phyloP scores from a whole-genome alignment of 1,140 invertebrate genomes.

The Megalopta genalis region DNA sequence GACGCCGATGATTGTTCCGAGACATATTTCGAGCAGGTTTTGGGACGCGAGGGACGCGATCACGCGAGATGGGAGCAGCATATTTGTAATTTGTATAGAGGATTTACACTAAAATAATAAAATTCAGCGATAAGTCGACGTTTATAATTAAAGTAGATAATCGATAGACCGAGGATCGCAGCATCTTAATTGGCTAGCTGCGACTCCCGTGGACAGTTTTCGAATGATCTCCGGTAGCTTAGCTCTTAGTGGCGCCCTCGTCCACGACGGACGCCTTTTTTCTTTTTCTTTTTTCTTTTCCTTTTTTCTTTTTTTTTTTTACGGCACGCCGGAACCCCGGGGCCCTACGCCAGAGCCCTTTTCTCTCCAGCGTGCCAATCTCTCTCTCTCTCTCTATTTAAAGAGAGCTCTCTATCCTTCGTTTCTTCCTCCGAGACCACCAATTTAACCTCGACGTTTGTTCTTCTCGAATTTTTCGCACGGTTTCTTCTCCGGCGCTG shows the following conservation, averaged over 20 bases:
- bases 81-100: slow-evolving; percentile 73
- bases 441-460: slow-evolving; percentile 18
- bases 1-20: slow-evolving; percentile 33
- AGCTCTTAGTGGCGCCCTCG: slow-evolving; percentile 77
- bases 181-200: slow-evolving; percentile 79
- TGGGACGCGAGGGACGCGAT: slow-evolving; percentile 47
- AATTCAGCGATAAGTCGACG: slow-evolving; percentile 77
- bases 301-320: too few species aligned
- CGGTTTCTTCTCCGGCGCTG: too few species aligned
- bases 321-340: slow-evolving; percentile 65
- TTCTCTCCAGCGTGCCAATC: slow-evolving; percentile 40
- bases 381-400: slow-evolving; percentile 40
- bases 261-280: slow-evolving; percentile 68
- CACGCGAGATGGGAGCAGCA: slow-evolving; percentile 58
- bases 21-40: slow-evolving; percentile 53
- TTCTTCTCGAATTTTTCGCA: background rate
- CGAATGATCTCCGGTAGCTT: slow-evolving; percentile 81
- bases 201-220: slow-evolving; percentile 80
- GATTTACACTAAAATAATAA: slow-evolving; percentile 76
- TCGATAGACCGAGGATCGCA: slow-evolving; percentile 79
- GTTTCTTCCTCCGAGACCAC: slow-evolving; percentile 23
- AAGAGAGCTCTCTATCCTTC: slow-evolving; percentile 24
- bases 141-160: slow-evolving; percentile 80
- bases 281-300: too few species aligned
- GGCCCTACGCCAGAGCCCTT: too few species aligned